Percentiles rank a stretch among this genome's conserved stretches.
These are phyloP conservation scores for Pseudochaenichthys georgianus DNA, from an alignment of 2,797 vertebrate species.

Conservation along the genomic window DNA sequence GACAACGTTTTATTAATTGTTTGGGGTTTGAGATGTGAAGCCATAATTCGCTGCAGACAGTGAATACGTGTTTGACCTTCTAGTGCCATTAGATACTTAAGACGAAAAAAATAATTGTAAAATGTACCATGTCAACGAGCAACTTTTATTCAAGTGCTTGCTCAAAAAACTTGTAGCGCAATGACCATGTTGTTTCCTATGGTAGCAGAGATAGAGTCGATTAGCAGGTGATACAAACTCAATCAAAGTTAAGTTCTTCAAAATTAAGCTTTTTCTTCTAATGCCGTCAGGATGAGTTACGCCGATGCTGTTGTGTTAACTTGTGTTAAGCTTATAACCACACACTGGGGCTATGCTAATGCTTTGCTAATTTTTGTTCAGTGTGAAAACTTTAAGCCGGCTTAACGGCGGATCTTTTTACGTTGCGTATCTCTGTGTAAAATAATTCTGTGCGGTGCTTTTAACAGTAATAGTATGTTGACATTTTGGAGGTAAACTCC, in stretches of 20 bases:
- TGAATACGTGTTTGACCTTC: not conserved
- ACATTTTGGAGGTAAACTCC: slow-evolving; percentile 7
- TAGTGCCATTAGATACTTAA: not conserved
- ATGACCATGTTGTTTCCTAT: not conserved
- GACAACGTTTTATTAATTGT: not conserved
- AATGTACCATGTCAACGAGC: not conserved
- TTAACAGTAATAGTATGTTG: not conserved
- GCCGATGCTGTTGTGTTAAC: fast-evolving
- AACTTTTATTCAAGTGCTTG: not conserved
- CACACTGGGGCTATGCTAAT: fast-evolving
- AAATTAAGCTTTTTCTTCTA: not conserved
- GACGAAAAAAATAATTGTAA: not conserved
- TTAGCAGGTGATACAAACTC: not conserved
- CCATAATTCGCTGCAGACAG: not conserved
- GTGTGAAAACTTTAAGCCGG: not conserved
- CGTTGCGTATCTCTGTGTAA: not conserved
- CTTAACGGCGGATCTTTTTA: no score
- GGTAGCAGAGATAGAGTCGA: slow-evolving; percentile 1
- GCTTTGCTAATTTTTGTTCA: not conserved
- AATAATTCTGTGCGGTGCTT: slow-evolving; percentile 19
- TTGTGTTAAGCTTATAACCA: not conserved
- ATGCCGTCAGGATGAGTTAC: not conserved
- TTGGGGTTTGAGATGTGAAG: slow-evolving; percentile 1
- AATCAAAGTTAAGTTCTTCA: not conserved
- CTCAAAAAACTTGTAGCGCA: not conserved